phyloP scores from a whole-genome alignment of 2,797 vertebrate species.

The Pseudocheirus occidentalis region DNA sequence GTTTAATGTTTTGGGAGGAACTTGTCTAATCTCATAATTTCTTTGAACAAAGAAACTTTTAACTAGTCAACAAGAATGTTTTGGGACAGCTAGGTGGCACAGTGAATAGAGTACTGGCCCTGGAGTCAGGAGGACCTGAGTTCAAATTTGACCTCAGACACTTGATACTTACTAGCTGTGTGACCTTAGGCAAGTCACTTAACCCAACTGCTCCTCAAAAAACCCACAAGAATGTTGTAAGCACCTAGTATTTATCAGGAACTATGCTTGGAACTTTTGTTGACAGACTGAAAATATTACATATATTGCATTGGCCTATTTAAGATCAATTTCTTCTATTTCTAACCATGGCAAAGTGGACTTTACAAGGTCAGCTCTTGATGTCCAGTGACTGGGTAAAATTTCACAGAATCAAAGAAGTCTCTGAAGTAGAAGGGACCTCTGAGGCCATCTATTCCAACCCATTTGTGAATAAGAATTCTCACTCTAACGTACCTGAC shows the following conservation, averaged over 20 bases:
- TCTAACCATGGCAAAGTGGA: neutral
- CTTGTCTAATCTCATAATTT: neutral
- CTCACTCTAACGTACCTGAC: neutral
- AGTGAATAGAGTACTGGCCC: no score
- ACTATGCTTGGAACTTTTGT: neutral
- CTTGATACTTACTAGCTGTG: no score
- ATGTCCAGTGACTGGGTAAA: neutral
- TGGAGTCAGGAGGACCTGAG: no score
- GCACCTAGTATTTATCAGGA: neutral
- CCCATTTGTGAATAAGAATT: neutral
- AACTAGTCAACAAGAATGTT: neutral
- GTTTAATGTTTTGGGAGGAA: constrained; percentile 62
- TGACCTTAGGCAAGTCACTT: no score
- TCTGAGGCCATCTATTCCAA: neutral
- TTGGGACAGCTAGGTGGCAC: no score
- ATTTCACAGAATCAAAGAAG: constrained; percentile 19
- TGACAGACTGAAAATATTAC: neutral
- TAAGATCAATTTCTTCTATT: neutral
- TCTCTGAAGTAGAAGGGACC: neutral
- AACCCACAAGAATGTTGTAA: neutral
- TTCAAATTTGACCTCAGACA: no score
- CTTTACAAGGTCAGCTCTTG: neutral
- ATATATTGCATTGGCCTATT: neutral
- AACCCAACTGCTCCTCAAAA: no score
- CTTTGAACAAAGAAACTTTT: neutral